These are phyloP conservation scores for Haliaeetus leucogaster DNA, from an alignment of 2,113 vertebrate species.

Conservation along the genomic window DNA sequence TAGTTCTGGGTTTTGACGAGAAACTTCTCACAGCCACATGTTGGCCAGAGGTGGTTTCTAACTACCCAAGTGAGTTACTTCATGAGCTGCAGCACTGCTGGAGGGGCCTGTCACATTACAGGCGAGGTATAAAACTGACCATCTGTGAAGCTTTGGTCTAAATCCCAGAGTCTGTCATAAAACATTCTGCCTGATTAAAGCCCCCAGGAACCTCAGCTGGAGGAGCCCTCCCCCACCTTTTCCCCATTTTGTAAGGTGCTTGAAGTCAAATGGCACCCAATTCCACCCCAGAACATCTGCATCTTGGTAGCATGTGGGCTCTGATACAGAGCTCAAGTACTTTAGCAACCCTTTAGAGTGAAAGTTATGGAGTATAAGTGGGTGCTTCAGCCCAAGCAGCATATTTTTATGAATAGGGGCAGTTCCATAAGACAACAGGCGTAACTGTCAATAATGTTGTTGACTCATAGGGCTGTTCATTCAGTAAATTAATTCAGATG, in stretches of 20 bases:
- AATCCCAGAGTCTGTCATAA: not conserved
- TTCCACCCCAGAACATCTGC: not conserved
- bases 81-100: not conserved
- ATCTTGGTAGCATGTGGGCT: accelerated
- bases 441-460: accelerated
- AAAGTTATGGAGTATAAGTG: not conserved
- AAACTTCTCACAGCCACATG: accelerated
- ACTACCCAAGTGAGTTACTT: not conserved
- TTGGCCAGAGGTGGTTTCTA: not conserved
- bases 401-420: not conserved
- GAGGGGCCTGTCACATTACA: not conserved
- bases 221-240: not conserved
- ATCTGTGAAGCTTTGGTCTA: not conserved
- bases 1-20: not conserved
- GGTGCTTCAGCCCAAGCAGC: not conserved
- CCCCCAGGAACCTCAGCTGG: not conserved
- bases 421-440: not conserved
- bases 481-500: not conserved
- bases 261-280: not conserved
- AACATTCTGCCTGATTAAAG: not conserved
- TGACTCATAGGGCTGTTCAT: not conserved
- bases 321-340: not conserved
- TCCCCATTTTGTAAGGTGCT: not conserved
- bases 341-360: not conserved
- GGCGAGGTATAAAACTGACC: not conserved